Percentiles rank a stretch among this genome's conserved stretches.
phyloP scores from a whole-genome alignment of 1,140 invertebrate genomes.

The Augochlora pura region DNA sequence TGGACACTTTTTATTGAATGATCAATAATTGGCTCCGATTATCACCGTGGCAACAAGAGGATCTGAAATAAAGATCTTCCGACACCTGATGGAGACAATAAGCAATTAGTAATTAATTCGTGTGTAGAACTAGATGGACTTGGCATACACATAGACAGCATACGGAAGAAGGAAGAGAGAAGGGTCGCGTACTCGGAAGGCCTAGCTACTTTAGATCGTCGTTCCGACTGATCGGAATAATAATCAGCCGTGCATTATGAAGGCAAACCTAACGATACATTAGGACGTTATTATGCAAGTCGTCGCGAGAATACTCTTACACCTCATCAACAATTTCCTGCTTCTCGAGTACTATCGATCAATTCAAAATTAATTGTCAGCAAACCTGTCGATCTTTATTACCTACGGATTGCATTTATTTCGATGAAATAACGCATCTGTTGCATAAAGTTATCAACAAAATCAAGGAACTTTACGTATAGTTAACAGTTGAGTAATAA shows the following conservation, averaged over 20 bases:
- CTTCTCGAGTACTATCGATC: background rate
- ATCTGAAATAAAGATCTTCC: no score
- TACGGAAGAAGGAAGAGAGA: conserved; percentile 53
- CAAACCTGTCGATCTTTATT: no score
- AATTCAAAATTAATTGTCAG: background rate
- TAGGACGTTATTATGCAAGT: conserved; percentile 9
- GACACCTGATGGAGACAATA: background rate
- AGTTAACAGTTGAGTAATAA: no score
- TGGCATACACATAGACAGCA: conserved; percentile 7
- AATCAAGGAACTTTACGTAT: no score
- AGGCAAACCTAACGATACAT: conserved; percentile 9
- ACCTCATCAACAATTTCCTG: background rate
- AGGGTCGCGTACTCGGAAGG: conserved; percentile 28
- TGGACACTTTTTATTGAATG: no score
- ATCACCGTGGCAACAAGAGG: no score
- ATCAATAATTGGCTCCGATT: no score
- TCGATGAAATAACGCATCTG: no score
- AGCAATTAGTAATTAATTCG: background rate
- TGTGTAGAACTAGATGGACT: conserved; percentile 10
- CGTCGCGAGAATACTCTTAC: background rate
- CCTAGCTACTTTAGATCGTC: conserved; percentile 19
- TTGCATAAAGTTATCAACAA: no score
- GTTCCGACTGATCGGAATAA: conserved; percentile 44
- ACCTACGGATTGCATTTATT: no score
- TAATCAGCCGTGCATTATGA: conserved; percentile 25